phyloP scores from a whole-genome alignment of 2,888 invertebrate species.

The Drosophila kokeensis region DNA sequence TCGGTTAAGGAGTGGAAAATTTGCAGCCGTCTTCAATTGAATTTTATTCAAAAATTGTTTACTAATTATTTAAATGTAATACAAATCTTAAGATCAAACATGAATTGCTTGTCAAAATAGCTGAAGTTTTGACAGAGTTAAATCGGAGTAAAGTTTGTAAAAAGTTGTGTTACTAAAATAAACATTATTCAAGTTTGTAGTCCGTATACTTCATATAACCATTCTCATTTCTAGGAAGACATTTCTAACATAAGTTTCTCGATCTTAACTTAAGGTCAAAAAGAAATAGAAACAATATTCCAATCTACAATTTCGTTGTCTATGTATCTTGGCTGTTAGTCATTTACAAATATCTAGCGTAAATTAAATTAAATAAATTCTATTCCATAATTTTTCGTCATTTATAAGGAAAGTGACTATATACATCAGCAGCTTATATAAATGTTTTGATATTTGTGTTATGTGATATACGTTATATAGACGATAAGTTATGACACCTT shows the following conservation, averaged over 20 bases:
- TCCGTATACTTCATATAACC: not conserved
- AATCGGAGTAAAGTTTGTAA: not conserved
- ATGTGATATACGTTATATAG: not conserved
- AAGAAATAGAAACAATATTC: not conserved
- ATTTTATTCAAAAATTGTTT: not conserved
- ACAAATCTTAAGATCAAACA: not conserved
- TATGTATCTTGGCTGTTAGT: not conserved
- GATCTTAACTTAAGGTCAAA: not conserved
- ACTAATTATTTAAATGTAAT: not conserved
- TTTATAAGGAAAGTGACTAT: not conserved
- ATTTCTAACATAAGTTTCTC: not conserved
- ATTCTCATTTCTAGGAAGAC: not conserved
- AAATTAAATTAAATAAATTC: not conserved
- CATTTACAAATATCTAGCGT: not conserved
- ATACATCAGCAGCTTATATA: not conserved
- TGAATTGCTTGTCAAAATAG: not conserved
- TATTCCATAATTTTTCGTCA: not conserved
- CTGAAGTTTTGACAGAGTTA: not conserved
- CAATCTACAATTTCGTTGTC: not conserved
- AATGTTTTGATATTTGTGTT: not conserved
- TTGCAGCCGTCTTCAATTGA: not conserved
- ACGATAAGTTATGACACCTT: conserved; percentile 51
- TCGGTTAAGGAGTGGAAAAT: too few relatives aligned
- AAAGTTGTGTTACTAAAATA: not conserved
- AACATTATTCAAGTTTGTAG: not conserved